Percentiles rank a stretch among this genome's conserved stretches.
Evolutionary conservation across 2,113 vertebrate genomes (phyloP).

Genomic region (Patagioenas fasciata): DNA sequence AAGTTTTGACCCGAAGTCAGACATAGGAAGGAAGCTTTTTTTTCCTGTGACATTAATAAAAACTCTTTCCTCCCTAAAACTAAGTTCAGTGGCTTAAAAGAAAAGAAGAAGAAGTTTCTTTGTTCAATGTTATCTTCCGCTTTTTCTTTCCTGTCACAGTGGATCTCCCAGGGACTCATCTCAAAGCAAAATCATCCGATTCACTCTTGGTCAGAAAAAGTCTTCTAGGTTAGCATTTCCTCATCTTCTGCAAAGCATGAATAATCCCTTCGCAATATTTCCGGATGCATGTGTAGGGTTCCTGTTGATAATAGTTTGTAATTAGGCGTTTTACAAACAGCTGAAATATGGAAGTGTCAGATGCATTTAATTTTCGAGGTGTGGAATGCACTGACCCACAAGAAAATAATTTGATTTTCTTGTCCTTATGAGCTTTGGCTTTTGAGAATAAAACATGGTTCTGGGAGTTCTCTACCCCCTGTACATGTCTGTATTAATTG

Average conservation of each 20-base stretch:
- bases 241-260: constrained; percentile 76
- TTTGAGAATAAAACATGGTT: constrained; percentile 54
- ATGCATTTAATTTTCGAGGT: background rate
- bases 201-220: constrained; percentile 98
- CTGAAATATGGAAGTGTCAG: background rate
- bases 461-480: background rate
- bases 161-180: constrained; percentile 88
- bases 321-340: background rate
- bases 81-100: background rate
- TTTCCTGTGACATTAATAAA: background rate
- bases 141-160: constrained; percentile 81
- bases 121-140: constrained; percentile 72
- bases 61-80: background rate
- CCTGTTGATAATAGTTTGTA: background rate
- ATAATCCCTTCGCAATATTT: constrained; percentile 39
- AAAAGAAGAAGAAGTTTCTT: background rate
- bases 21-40: background rate
- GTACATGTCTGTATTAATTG: background rate
- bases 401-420: background rate
- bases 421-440: background rate
- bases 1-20: background rate
- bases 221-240: constrained; percentile 92
- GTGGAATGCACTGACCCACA: background rate
- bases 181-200: constrained; percentile 97
- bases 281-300: constrained; percentile 62